Conservation (phyloP, 2,888 invertebrate genomes). For the Drosophila mettleri region DNA sequence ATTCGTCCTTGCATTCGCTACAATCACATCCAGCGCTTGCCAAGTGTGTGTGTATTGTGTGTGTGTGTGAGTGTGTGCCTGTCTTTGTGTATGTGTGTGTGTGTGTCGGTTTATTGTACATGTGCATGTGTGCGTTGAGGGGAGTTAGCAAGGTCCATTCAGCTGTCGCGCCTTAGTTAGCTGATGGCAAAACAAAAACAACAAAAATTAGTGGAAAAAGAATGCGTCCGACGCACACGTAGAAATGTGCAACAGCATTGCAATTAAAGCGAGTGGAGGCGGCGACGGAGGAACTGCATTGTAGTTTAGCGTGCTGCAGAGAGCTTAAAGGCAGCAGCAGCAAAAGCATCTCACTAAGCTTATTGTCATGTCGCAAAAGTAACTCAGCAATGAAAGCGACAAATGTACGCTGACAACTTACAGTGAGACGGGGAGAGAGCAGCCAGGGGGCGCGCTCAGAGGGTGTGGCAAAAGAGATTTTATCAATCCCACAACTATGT, state of each 20-base stretch:
- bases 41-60: constrained; percentile 33
- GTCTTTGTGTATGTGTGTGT: background rate
- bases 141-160: constrained; percentile 56
- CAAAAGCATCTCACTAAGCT: constrained; percentile 42
- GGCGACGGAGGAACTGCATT: background rate
- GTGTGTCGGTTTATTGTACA: constrained; percentile 8
- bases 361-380: constrained; percentile 49
- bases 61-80: constrained; percentile 10
- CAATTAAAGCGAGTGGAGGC: constrained; percentile 65
- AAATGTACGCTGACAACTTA: constrained; percentile 38
- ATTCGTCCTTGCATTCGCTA: constrained; percentile 75
- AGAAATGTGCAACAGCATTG: constrained; percentile 57
- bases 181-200: constrained; percentile 47
- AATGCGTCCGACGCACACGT: constrained; percentile 31
- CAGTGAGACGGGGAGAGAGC: no score
- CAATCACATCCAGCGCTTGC: constrained; percentile 70
- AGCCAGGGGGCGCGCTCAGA: no score
- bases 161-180: constrained; percentile 66
- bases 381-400: constrained; percentile 19
- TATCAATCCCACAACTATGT: constrained; percentile 28
- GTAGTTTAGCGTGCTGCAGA: background rate
- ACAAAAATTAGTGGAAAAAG: constrained; percentile 2
- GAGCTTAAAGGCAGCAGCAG: constrained; percentile 12
- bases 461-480: background rate
- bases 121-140: constrained; percentile 16